Evolutionary conservation across 92 coral and sea anemone genomes (phyloP).

Genomic region (Muricea muricata): DNA sequence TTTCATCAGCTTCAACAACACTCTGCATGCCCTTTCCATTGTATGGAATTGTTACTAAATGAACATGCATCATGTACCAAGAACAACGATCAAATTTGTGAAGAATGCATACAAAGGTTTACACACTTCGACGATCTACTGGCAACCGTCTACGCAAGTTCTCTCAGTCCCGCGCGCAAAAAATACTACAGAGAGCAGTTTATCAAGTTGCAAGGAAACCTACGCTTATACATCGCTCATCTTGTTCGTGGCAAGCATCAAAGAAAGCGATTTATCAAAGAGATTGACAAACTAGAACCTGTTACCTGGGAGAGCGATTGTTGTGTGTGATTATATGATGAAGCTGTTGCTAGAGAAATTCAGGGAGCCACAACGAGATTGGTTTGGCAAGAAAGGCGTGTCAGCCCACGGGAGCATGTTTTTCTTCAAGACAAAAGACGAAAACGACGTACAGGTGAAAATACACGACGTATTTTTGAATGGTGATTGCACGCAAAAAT

Average conservation of each 20-base stretch:
- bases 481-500: slow-evolving; percentile 43
- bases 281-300: slow-evolving; percentile 38
- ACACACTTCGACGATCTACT: slow-evolving; percentile 38
- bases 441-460: slow-evolving; percentile 16
- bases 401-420: neutral
- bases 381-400: slow-evolving; percentile 46
- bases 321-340: slow-evolving; percentile 61
- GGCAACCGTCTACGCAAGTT: slow-evolving; percentile 21
- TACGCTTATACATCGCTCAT: slow-evolving; percentile 60
- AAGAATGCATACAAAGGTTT: slow-evolving; percentile 37
- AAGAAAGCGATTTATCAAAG: slow-evolving; percentile 45
- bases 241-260: slow-evolving; percentile 65
- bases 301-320: slow-evolving; percentile 57
- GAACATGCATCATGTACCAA: slow-evolving; percentile 19
- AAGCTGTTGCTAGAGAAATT: slow-evolving; percentile 47
- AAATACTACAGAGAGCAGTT: slow-evolving; percentile 17
- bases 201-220: slow-evolving; percentile 12
- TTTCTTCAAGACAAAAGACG: slow-evolving; percentile 14
- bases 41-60: neutral
- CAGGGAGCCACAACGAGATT: slow-evolving; percentile 53
- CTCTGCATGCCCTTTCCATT: neutral
- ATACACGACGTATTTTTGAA: slow-evolving; percentile 31
- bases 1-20: slow-evolving; percentile 27
- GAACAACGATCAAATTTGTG: slow-evolving; percentile 27
- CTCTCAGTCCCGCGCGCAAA: slow-evolving; percentile 7